phyloP scores from a whole-genome alignment of 2,888 invertebrate species.

The Lottia gigantea region DNA sequence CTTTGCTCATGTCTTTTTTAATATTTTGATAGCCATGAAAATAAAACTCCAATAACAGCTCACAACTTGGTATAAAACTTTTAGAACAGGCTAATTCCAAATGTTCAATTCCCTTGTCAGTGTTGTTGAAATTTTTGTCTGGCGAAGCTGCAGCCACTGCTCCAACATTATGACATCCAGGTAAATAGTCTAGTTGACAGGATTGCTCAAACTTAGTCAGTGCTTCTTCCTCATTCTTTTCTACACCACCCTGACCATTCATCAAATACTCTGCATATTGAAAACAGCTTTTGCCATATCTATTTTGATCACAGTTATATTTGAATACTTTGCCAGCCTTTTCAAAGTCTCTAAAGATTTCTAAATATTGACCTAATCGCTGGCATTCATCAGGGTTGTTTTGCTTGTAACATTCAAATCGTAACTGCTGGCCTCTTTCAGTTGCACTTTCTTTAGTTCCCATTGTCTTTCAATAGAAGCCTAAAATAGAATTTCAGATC shows the following conservation, averaged over 20 bases:
- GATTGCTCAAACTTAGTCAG: constrained; percentile 45
- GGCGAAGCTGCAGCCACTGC: constrained; percentile 34
- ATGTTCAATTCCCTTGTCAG: constrained; percentile 74
- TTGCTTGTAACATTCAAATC: too few relatives aligned
- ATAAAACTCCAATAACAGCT: constrained; percentile 66
- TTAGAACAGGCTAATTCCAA: constrained; percentile 83
- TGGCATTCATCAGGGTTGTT: too few relatives aligned
- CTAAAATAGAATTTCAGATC: too few relatives aligned
- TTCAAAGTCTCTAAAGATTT: constrained; percentile 75
- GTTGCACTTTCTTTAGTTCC: too few relatives aligned
- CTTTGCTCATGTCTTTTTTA: constrained; percentile 78
- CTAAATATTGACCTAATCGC: too few relatives aligned
- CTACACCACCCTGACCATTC: constrained; percentile 70
- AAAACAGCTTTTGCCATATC: constrained; percentile 86
- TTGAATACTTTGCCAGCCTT: constrained; percentile 85
- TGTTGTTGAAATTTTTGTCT: constrained; percentile 28
- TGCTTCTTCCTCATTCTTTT: constrained; percentile 41
- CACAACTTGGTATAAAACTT: constrained; percentile 80
- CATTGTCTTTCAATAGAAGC: too few relatives aligned
- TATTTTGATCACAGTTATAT: constrained; percentile 87
- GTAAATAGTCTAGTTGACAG: constrained; percentile 45
- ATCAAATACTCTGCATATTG: constrained; percentile 80
- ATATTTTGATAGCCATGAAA: constrained; percentile 44
- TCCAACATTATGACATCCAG: constrained; percentile 56
- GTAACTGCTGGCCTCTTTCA: too few relatives aligned